Evolutionary conservation across 2,888 invertebrate genomes (phyloP), one percentile per base, ranked within the genome.

Genomic region (Polydesmus complanatus): DNA sequence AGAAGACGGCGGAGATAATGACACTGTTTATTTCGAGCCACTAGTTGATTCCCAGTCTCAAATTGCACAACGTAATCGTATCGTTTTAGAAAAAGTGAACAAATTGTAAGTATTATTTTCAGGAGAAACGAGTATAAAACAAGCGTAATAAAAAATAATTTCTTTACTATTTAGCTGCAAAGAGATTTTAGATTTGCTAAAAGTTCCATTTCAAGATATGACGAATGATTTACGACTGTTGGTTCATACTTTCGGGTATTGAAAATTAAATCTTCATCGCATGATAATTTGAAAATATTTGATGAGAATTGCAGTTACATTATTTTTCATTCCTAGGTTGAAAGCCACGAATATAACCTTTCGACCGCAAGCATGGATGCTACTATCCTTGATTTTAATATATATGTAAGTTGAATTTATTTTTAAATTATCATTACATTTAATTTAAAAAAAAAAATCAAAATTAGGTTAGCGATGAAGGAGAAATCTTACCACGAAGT

Each of bases 261-360:
- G 3, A 27, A n/a, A n/a, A n/a, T n/a, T n/a, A n/a, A n/a, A n/a
- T n/a, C n/a, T n/a, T n/a, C n/a, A n/a, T n/a, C n/a, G n/a, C n/a
- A n/a, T n/a, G n/a, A n/a, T n/a, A n/a, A n/a, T n/a, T n/a, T n/a
- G n/a, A n/a, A n/a, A n/a, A n/a, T n/a, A n/a, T n/a, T n/a, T n/a
- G n/a, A n/a, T n/a, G n/a, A n/a, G n/a, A n/a, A n/a, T n/a, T n/a
- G n/a, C n/a, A n/a, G n/a, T n/a, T n/a, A n/a, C n/a, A n/a, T n/a
- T n/a, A n/a, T n/a, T n/a, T n/a, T n/a, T n/a, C n/a, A 83, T 83
- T 27, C 84, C 85, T 68, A 80, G 81, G 64, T 75, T 87, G 55
- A 80, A 80, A 66, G 81, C 85, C 1, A 77, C 82, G 66, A 88
- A 86, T 70, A 82, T 88, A 37, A 79, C 81, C 69, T 84, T 86